Conservation (phyloP, 2,113 vertebrate genomes). For the Zapus hudsonius region DNA sequence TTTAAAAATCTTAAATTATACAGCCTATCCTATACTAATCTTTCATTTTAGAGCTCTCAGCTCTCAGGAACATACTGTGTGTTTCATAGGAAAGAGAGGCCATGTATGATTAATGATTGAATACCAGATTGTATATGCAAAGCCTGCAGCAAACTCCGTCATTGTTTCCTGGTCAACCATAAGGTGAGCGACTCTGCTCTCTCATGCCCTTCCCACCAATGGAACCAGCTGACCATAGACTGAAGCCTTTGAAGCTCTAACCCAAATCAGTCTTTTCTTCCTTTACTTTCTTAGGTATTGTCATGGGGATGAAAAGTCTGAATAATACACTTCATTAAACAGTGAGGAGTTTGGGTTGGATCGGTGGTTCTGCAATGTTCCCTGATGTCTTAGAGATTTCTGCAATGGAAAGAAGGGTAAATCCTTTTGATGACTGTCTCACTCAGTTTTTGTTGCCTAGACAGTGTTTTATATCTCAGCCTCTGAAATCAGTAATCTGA, state of each 20-base stretch:
- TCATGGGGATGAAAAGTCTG: too few species aligned
- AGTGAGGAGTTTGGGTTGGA: neutral
- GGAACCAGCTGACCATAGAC: too few species aligned
- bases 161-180: too few species aligned
- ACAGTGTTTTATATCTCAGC: neutral
- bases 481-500: too few species aligned
- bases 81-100: neutral
- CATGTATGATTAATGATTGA: neutral
- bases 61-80: neutral
- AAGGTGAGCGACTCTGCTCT: too few species aligned
- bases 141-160: conserved; percentile 23
- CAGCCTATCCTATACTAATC: neutral
- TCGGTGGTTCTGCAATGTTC: neutral
- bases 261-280: too few species aligned
- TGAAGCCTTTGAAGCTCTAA: too few species aligned
- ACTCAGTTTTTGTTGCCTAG: neutral
- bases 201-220: too few species aligned
- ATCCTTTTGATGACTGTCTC: neutral
- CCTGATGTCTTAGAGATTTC: neutral
- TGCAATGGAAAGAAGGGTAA: neutral
- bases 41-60: neutral
- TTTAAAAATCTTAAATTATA: neutral
- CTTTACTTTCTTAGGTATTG: too few species aligned
- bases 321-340: neutral
- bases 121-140: neutral